These are phyloP conservation scores for Cercopithecus neglectus DNA, from an alignment of 2,797 vertebrate genomes.

Conservation along the genomic window DNA sequence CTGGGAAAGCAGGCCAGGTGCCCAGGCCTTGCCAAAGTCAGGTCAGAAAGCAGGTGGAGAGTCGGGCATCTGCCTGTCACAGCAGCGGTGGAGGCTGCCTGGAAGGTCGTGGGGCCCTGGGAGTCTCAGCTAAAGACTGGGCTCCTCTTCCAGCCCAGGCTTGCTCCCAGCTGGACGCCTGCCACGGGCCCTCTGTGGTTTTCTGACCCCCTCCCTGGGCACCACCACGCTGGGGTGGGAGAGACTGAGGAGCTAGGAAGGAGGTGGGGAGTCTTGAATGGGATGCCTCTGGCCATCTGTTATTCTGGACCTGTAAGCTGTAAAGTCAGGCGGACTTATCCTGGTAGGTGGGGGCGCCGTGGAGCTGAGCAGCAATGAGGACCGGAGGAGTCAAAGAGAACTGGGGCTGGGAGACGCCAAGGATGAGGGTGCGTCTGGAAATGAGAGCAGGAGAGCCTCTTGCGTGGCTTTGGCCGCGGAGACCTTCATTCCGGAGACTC, in stretches of 20 bases:
- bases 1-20: constrained; percentile 36
- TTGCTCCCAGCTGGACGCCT: background rate
- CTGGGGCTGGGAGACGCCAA: background rate
- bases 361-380: accelerated
- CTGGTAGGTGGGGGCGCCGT: accelerated
- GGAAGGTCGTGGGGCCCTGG: background rate
- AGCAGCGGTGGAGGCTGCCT: background rate
- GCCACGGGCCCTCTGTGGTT: background rate
- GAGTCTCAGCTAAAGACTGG: background rate
- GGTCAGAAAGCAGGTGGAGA: constrained; percentile 19
- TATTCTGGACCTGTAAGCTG: background rate
- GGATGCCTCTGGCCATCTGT: background rate
- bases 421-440: background rate
- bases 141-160: background rate
- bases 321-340: background rate
- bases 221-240: accelerated
- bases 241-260: background rate
- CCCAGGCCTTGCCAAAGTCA: background rate
- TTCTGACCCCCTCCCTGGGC: background rate
- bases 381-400: background rate
- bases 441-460: background rate
- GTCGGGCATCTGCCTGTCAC: background rate
- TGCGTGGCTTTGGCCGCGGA: background rate
- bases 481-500: background rate
- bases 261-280: too few species aligned